These are phyloP conservation scores for Stegostoma tigrinum DNA, from an alignment of 2,113 vertebrate species.

Conservation along the genomic window DNA sequence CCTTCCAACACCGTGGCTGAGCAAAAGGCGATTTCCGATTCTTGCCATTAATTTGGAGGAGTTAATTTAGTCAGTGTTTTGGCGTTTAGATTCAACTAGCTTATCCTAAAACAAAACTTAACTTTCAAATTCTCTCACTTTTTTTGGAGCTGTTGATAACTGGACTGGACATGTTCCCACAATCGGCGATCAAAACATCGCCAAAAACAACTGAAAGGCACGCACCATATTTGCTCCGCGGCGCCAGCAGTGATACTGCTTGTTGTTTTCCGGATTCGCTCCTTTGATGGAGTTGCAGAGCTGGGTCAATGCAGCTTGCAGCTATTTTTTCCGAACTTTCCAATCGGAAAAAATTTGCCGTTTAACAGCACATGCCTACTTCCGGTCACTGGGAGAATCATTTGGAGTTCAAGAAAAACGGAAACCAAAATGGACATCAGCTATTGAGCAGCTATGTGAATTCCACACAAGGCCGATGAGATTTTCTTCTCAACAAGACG, in stretches of 20 bases:
- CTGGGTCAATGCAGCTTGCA: neutral
- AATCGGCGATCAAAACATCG: neutral
- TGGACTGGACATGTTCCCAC: neutral
- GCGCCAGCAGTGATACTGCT: neutral
- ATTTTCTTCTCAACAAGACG: neutral
- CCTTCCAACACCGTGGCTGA: slow-evolving; percentile 39
- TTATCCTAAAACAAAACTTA: neutral
- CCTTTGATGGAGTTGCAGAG: neutral
- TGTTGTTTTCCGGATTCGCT: neutral
- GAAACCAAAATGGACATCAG: neutral
- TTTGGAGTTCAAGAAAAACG: neutral
- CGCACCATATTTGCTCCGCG: too few relatives aligned
- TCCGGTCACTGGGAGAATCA: neutral
- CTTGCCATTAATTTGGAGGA: neutral
- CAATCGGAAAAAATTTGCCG: neutral
- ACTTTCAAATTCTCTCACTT: neutral
- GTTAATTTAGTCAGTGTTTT: neutral
- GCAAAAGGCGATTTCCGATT: neutral
- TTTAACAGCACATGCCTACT: too few relatives aligned
- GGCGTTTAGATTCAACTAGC: neutral
- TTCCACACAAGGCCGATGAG: neutral
- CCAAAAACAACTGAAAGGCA: neutral
- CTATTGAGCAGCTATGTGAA: neutral
- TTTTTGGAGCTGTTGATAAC: neutral
- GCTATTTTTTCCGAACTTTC: neutral